Evolutionary conservation across 2,888 invertebrate species (phyloP).

Genomic region (Leucophora obtusa): DNA sequence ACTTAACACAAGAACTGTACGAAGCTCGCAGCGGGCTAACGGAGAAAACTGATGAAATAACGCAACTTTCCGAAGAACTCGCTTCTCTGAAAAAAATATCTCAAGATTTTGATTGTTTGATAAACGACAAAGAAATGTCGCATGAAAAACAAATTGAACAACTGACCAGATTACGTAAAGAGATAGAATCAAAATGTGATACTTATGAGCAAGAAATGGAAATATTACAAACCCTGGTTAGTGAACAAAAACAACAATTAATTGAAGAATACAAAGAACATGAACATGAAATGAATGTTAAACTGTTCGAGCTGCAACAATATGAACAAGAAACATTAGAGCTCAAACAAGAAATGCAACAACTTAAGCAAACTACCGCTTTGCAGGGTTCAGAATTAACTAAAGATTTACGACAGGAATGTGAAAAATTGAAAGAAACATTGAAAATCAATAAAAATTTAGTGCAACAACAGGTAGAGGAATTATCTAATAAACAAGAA

Average conservation of each 20-base stretch:
- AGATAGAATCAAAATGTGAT: conserved; percentile 71
- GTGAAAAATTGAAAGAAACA: conserved; percentile 69
- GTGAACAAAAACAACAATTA: conserved; percentile 78
- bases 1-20: conserved; percentile 79
- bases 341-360: conserved; percentile 79
- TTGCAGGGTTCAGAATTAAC: conserved; percentile 68
- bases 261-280: conserved; percentile 76
- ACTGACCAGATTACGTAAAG: conserved; percentile 71
- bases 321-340: conserved; percentile 77
- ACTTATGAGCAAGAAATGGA: conserved; percentile 75
- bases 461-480: conserved; percentile 71
- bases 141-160: conserved; percentile 74
- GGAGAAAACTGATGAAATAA: conserved; percentile 79
- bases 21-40: conserved; percentile 79
- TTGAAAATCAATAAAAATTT: conserved; percentile 75
- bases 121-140: conserved; percentile 72
- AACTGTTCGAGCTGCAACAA: conserved; percentile 69
- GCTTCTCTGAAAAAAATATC: conserved; percentile 67
- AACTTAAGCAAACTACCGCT: conserved; percentile 79
- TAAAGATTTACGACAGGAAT: conserved; percentile 69
- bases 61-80: conserved; percentile 78
- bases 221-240: conserved; percentile 75
- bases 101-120: conserved; percentile 70
- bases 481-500: conserved; percentile 81
- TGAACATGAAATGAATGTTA: conserved; percentile 72